Conservation (phyloP, 2,888 invertebrate species). For the Limenitis camilla region DNA sequence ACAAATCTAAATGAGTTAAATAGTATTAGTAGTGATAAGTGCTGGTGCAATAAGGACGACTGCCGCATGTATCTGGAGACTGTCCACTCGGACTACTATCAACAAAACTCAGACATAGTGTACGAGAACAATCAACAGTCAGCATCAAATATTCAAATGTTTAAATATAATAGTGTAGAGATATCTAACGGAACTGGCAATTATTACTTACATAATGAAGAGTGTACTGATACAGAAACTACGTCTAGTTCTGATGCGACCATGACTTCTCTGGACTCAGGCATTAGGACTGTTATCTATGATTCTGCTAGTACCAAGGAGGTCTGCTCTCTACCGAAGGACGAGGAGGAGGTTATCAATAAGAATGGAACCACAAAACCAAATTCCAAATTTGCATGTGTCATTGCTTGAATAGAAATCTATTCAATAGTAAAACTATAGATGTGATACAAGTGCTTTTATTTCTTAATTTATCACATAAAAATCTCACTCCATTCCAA, state of each 20-base stretch:
- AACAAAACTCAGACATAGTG: constrained; percentile 1
- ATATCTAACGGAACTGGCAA: neutral
- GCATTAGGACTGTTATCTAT: constrained; percentile 34
- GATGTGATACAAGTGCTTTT: no score
- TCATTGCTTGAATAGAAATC: constrained; percentile 12
- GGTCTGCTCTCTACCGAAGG: constrained; percentile 6
- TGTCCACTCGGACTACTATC: constrained; percentile 5
- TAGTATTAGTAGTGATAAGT: neutral
- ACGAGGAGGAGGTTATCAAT: constrained; percentile 7
- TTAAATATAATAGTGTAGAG: neutral
- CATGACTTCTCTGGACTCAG: constrained; percentile 29
- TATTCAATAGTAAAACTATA: no score
- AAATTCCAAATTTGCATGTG: constrained; percentile 18
- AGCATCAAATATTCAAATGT: neutral
- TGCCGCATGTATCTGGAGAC: constrained; percentile 10
- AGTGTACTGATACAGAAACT: constrained; percentile 9
- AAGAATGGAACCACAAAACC: constrained; percentile 7
- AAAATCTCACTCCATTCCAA: no score
- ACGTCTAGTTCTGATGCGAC: constrained; percentile 17
- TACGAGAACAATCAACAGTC: neutral
- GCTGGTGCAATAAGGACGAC: constrained; percentile 14
- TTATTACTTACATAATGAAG: neutral
- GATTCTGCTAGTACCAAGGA: constrained; percentile 24
- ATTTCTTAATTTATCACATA: no score
- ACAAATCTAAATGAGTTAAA: neutral